A percentile compares a stretch with the other conserved stretches of the same genome.
phyloP scores from a whole-genome alignment of 2,797 vertebrate species.

The Catamblyrhynchus diadema region DNA sequence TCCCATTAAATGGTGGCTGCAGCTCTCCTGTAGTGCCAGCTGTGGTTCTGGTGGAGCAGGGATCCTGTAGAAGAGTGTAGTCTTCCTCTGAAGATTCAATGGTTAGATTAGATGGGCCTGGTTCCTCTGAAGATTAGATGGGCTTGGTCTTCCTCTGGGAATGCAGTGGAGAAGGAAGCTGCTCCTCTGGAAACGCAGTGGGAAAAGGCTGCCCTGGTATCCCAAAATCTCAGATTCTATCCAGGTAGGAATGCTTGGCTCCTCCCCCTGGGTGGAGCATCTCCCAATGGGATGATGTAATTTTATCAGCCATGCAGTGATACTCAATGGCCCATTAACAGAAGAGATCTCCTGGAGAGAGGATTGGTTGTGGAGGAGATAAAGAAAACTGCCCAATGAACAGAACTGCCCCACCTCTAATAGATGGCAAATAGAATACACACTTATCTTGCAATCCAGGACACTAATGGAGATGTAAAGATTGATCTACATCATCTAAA shows the following conservation, averaged over 20 bases:
- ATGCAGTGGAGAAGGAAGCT: neutral
- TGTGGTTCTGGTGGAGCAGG: neutral
- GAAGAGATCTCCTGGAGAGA: neutral
- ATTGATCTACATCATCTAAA: neutral
- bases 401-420: neutral
- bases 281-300: neutral
- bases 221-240: neutral
- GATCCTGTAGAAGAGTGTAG: neutral
- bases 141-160: neutral
- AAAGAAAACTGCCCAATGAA: neutral
- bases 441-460: neutral
- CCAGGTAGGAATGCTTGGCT: neutral
- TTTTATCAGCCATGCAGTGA: neutral
- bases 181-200: neutral
- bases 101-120: neutral
- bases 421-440: neutral
- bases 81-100: neutral
- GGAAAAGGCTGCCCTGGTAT: neutral
- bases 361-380: neutral
- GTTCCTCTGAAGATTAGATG: neutral
- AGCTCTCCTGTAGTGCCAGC: accelerated
- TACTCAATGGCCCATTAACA: neutral
- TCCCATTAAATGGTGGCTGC: neutral
- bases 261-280: neutral
- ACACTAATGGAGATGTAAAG: neutral